Conservation (phyloP, 2,888 invertebrate genomes). For the Trissoscelio sp. region DNA sequence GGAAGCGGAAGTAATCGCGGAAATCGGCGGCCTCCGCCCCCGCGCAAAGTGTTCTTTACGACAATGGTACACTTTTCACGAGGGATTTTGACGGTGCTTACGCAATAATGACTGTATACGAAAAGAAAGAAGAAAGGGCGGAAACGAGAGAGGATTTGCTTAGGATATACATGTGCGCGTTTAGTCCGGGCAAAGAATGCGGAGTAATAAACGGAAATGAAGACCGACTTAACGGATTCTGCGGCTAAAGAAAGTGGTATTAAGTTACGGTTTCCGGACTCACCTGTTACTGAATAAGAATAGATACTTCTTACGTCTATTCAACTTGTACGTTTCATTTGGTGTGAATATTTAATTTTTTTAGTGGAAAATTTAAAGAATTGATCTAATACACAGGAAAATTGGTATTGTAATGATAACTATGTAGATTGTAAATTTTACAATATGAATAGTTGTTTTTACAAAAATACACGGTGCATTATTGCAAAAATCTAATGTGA, state of each 20-base stretch:
- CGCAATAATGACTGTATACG: conserved; percentile 72
- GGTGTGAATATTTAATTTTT: too few relatives aligned
- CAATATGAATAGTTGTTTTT: too few relatives aligned
- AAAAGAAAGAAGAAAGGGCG: conserved; percentile 57
- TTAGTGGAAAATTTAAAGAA: too few relatives aligned
- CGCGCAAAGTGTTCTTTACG: conserved; percentile 71
- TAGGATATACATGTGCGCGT: conserved; percentile 48
- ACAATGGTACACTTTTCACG: conserved; percentile 71
- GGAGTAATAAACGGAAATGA: conserved; percentile 64
- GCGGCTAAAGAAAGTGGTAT: conserved; percentile 34
- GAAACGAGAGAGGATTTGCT: conserved; percentile 56
- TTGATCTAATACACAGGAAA: too few relatives aligned
- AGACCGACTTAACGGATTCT: conserved; percentile 62
- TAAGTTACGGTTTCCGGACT: conserved; percentile 70
- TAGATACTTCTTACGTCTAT: too few relatives aligned
- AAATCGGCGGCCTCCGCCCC: conserved; percentile 74
- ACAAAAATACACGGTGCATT: too few relatives aligned
- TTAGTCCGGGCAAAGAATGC: conserved; percentile 36
- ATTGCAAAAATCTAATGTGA: too few relatives aligned
- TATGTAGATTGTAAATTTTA: too few relatives aligned
- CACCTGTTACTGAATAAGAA: conserved; percentile 73
- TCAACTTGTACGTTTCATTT: too few relatives aligned
- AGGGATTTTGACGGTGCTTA: conserved; percentile 71
- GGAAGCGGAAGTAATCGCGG: conserved; percentile 76
- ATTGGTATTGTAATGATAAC: too few relatives aligned